These are phyloP conservation scores for Holothuria leucospilota DNA, from an alignment of 53 echinoderm and acorn worm genomes.

Conservation along the genomic window DNA sequence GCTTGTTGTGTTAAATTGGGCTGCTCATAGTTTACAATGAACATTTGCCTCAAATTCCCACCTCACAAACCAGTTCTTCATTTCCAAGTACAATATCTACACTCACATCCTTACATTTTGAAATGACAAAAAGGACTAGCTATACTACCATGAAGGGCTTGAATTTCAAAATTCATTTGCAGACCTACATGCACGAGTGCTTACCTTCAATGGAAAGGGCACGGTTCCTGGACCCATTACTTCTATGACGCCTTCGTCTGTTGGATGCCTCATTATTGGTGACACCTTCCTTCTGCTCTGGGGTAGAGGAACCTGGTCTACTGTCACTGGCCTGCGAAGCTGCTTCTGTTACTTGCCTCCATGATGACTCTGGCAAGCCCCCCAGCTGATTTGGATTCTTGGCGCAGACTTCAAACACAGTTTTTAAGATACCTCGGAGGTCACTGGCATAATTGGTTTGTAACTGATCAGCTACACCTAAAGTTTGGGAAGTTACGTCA, in stretches of 20 bases:
- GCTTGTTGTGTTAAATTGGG: no score
- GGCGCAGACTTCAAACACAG: constrained; percentile 82
- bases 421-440: constrained; percentile 92
- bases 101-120: no score
- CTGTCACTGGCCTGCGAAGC: neutral
- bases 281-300: constrained; percentile 7
- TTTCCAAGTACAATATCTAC: no score
- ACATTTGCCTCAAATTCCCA: no score
- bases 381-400: constrained; percentile 55
- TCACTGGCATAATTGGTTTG: constrained; percentile 98
- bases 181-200: neutral
- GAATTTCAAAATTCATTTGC: no score
- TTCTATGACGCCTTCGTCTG: constrained; percentile 59
- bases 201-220: constrained; percentile 55
- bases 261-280: neutral
- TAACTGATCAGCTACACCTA: constrained; percentile 98
- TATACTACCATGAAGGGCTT: no score
- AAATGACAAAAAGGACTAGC: no score
- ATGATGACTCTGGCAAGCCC: constrained; percentile 15
- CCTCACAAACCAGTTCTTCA: no score
- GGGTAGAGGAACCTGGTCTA: constrained; percentile 19
- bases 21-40: no score
- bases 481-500: no score
- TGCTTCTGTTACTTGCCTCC: neutral
- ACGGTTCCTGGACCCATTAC: constrained; percentile 63